Conservation (phyloP, 2,113 vertebrate species). For the Amblyopsis rosae region DNA sequence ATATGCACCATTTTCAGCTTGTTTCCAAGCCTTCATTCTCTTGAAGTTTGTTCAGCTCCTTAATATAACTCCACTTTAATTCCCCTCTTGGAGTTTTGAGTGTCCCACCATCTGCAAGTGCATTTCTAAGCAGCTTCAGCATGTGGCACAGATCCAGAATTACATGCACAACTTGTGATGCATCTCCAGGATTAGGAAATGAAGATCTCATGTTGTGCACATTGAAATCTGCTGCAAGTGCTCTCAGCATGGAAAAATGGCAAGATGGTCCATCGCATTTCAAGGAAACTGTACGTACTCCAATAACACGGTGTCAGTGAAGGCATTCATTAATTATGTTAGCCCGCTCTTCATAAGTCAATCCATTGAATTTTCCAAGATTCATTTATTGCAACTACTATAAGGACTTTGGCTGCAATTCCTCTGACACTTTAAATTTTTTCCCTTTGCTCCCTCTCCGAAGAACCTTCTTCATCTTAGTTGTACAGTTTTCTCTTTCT, state of each 20-base stretch:
- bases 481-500: no score
- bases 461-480: no score
- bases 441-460: no score
- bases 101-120: not conserved
- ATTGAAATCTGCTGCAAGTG: not conserved
- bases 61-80: slow-evolving; percentile 18
- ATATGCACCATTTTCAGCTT: slow-evolving; percentile 21
- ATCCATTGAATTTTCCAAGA: no score
- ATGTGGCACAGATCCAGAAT: slow-evolving; percentile 19
- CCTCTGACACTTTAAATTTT: no score
- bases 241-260: slow-evolving; percentile 14
- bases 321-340: slow-evolving; percentile 21
- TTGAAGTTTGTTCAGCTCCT: slow-evolving; percentile 17
- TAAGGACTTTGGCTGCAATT: no score
- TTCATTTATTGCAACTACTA: no score
- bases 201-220: slow-evolving; percentile 15
- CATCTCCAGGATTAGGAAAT: slow-evolving; percentile 8
- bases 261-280: slow-evolving; percentile 24
- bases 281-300: slow-evolving; percentile 17
- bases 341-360: no score
- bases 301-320: slow-evolving; percentile 4
- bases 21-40: slow-evolving; percentile 21
- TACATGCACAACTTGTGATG: not conserved
- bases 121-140: slow-evolving; percentile 13
- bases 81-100: not conserved